Base-by-base conservation (phyloP, 2,888 invertebrate species). In the Xestia rhomboidea region DNA sequence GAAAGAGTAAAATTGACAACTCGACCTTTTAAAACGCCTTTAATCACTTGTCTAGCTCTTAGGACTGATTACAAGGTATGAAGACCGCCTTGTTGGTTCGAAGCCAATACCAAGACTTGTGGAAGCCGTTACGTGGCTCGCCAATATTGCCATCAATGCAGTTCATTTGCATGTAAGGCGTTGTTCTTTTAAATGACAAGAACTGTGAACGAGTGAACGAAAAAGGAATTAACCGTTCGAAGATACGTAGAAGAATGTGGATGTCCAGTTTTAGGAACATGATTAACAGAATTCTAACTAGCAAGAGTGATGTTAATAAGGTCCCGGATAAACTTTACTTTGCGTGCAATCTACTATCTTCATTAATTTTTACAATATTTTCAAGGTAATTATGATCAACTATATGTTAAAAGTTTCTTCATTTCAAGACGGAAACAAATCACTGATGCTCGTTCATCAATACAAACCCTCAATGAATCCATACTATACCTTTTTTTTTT, bases 121-220 rank as follows among this genome's bases (percentile, higher is more conserved):
- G 34, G 18, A 30, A 63, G n/a, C 69, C 66, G 67, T 76, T 77
- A 80, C 34, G 51, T 18, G 27, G 11, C 54, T 62, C 49, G 73
- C 66, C 82, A 76, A 73, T 75, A 82, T 66, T 24, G 44, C 66
- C 41, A 67, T 24, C 73, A 72, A 74, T 73, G 64, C 68, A 27
- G 63, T 76, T 74, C 51, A 80, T 85, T 84, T 85, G 79, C 79
- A 84, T 79, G 70, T 70, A 74, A 21, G 63, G 60, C 46, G 62
- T 73, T 76, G 46, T 82, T 82, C 62, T 82, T 75, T 74, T 81
- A 41, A 79, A 64, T 73, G 57, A 18, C n/a, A 63, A 62, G 46
- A 62, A 79, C 62, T 64, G 66, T 60, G 69, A 63, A 71, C 66
- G 24, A 44, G 11, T 64, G 60, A 76, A 64, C 49, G 30, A 70